Evolutionary conservation across 2,888 invertebrate species (phyloP), one percentile per base, ranked within the genome.

Genomic region (Phaonia tiefii): DNA sequence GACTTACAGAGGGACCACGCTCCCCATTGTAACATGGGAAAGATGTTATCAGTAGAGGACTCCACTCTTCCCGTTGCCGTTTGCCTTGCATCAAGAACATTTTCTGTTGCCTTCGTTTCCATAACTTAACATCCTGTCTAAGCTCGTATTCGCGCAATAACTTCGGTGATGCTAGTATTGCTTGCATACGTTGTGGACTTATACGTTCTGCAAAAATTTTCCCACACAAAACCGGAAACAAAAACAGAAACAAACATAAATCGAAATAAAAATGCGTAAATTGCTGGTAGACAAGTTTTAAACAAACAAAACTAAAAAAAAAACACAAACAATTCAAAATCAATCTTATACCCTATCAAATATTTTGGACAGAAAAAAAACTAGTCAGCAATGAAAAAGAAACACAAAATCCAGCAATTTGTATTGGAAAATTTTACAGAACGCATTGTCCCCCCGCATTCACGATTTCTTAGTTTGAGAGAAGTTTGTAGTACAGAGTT

Each of bases 151-250:
- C 84, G 37, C 86, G 85, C 13, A 89, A 86, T 54, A 87, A 84
- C 76, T 85, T 84, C 73, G 87, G 87, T 22, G 89, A 90, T 82
- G 86, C 86, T 70, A 89, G 79, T 82, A 90, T 83, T 83, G 86
- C 84, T 83, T 86, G 69, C 69, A 90, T 87, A 84, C 88, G 88
- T 84, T 85, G 85, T 82, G 87, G 86, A 84, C 89, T 89, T 85
- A 91, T 88, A 86, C 90, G 90, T 88, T 90, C 90, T 91, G 89
- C 85, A 88, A 87, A 31, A 88, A 86, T 85, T n/a, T 84, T 83
- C 76, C 69, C 80, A 70, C 79, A 72, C 66, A 54, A 70, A 83
- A 86, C 71, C 60, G 44, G 86, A 86, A 85, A 85, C 88, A 85
- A 81, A 87, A 85, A 71, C 66, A 84, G 84, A 85, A 84, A 83